A percentile compares a stretch with the other conserved stretches of the same genome.
These are phyloP conservation scores for Ploceus nigricollis DNA, from an alignment of 2,113 vertebrate genomes.

Conservation along the genomic window DNA sequence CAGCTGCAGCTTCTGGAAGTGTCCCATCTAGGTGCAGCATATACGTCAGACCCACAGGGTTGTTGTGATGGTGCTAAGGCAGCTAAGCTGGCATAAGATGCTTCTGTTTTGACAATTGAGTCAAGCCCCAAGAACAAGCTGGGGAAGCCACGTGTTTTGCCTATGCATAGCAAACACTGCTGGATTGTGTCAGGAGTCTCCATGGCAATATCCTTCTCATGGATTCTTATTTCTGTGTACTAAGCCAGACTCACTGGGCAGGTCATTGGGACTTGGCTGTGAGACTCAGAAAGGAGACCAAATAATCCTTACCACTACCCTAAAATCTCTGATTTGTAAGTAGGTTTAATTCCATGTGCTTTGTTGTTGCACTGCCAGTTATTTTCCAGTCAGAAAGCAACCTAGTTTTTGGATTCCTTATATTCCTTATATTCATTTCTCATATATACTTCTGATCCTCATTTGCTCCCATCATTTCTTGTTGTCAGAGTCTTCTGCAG, in stretches of 20 bases:
- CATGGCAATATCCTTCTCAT: background rate
- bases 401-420: background rate
- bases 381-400: background rate
- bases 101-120: background rate
- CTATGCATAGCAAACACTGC: background rate
- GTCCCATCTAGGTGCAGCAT: background rate
- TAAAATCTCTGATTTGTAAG: background rate
- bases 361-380: background rate
- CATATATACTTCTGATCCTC: background rate
- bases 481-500: background rate
- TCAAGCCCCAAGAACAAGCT: background rate
- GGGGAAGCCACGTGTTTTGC: background rate
- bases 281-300: background rate
- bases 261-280: background rate
- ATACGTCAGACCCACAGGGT: background rate
- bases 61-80: background rate
- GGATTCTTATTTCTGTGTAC: background rate
- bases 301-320: background rate
- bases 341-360: background rate
- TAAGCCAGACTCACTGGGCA: background rate
- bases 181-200: background rate
- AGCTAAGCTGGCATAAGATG: background rate
- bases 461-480: background rate
- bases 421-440: too few relatives aligned
- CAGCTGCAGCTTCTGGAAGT: background rate